Evolutionary conservation across 2,113 vertebrate species (phyloP), one percentile per base, ranked within the genome.

Genomic region (Campylomormyrus tamandua): DNA sequence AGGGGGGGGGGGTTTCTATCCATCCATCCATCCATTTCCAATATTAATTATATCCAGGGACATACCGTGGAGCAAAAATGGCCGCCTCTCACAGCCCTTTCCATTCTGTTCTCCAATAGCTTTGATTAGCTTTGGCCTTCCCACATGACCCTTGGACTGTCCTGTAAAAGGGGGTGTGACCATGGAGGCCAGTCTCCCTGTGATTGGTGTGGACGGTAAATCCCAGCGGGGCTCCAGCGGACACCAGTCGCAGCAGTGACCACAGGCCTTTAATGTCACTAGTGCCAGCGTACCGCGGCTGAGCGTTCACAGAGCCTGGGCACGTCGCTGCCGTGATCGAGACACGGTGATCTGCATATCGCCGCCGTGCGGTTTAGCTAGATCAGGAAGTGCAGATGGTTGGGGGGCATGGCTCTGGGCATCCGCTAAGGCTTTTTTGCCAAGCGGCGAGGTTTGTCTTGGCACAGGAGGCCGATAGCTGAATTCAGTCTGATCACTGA

Each of bases 371-470:
- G 24, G 35, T 87, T 87, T 87, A 56, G n/a, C 27, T 52, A 50
- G 49, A 87, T 50, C 83, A 50, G 83, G 83, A 50, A 86, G 83
- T 86, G 46, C 83, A 86, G 83, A 86, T 86, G 83, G 48, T n/a
- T 53, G 85, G 85, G 62, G 13, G 31, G 50, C 49, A 31, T 42
- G 49, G 49, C 50, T 53, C 13, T 19, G 85, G 49, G 85, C 46
- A 35, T 52, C 13, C 46, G 45, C 49, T 87, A 45, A 15, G 39
- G 35, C 6, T 48, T 42, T 84, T 45, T n/a, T 31, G 50, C 85
- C 50, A 53, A 87, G 85, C 49, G 11, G 15, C n/a, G 13, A 35
- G 48, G 49, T 56, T 53, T 35, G 74, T 53, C 35, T 53, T 53
- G 50, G 35, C 50, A 50, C 27, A 19, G 15, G 13, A 53, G 85